Percentiles rank a stretch among this genome's conserved stretches.
Evolutionary conservation across 2,113 vertebrate genomes (phyloP).

Genomic region (Alces alces): DNA sequence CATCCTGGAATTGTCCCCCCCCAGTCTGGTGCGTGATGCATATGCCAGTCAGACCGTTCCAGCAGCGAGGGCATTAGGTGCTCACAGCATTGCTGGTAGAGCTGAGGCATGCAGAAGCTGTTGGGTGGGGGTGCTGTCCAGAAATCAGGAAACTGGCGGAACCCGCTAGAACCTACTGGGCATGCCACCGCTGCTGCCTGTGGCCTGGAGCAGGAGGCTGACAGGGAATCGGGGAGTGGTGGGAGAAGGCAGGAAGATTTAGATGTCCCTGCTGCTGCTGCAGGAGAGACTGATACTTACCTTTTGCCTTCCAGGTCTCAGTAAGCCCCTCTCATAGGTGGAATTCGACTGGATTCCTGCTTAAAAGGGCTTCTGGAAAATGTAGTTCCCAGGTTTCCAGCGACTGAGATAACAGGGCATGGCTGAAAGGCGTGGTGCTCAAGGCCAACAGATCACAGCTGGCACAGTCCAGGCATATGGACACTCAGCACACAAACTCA

Average conservation of each 20-base stretch:
- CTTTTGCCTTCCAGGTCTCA: background rate
- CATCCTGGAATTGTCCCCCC: background rate
- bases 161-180: background rate
- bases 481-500: background rate
- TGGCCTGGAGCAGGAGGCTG: background rate
- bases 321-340: background rate
- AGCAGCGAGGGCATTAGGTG: background rate
- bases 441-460: background rate
- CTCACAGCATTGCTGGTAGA: accelerated
- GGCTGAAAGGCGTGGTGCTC: accelerated
- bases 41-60: background rate
- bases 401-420: background rate
- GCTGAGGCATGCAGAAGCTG: accelerated
- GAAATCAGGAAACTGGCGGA: background rate
- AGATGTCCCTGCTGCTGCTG: background rate
- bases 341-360: background rate
- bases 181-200: too few relatives aligned
- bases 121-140: background rate
- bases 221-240: accelerated
- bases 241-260: background rate
- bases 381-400: too few relatives aligned
- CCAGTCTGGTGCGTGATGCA: accelerated
- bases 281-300: background rate
- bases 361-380: background rate
- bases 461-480: background rate